Evolutionary conservation across 1,140 invertebrate species (phyloP).

Genomic region (Euborellia annulipes): DNA sequence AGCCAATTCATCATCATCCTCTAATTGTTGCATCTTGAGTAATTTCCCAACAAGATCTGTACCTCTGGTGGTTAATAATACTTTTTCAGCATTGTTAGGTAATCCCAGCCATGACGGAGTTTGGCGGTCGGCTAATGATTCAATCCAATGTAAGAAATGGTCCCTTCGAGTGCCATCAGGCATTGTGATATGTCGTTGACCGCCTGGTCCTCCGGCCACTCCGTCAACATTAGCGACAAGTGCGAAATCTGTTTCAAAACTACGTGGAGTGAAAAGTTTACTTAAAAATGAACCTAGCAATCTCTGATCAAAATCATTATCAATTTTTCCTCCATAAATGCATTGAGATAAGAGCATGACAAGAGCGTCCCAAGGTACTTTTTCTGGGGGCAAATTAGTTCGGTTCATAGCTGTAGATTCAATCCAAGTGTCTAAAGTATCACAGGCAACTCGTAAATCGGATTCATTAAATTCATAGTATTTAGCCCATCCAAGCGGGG

Average conservation of each 20-base stretch:
- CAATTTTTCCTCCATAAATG: slow-evolving; percentile 99
- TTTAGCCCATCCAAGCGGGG: slow-evolving; percentile 96
- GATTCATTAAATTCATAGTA: slow-evolving; percentile 99
- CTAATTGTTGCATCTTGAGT: slow-evolving; percentile 89
- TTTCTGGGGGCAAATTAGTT: slow-evolving; percentile 94
- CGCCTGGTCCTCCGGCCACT: slow-evolving; percentile 38
- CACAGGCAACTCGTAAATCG: slow-evolving; percentile 92
- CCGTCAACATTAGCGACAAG: slow-evolving; percentile 84
- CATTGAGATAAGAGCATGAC: slow-evolving; percentile 90
- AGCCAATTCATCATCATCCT: slow-evolving; percentile 87
- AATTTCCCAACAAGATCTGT: slow-evolving; percentile 84
- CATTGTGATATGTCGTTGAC: slow-evolving; percentile 75
- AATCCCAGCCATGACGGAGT: slow-evolving; percentile 96
- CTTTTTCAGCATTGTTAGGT: slow-evolving; percentile 97
- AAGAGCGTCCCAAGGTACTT: slow-evolving; percentile 96
- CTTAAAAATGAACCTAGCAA: slow-evolving; percentile 87
- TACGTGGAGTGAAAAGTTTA: slow-evolving; percentile 88
- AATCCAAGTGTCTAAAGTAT: slow-evolving; percentile 98
- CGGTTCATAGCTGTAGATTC: slow-evolving; percentile 95
- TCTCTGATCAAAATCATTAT: slow-evolving; percentile 96
- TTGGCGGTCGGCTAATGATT: slow-evolving; percentile 79
- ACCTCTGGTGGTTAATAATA: slow-evolving; percentile 36
- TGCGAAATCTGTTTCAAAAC: slow-evolving; percentile 91
- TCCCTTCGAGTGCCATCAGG: slow-evolving; percentile 93
- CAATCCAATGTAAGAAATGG: slow-evolving; percentile 95